Evolutionary conservation across 92 coral and sea anemone species (phyloP), one percentile per base, ranked within the genome.

Genomic region (Meandrina meandrites): DNA sequence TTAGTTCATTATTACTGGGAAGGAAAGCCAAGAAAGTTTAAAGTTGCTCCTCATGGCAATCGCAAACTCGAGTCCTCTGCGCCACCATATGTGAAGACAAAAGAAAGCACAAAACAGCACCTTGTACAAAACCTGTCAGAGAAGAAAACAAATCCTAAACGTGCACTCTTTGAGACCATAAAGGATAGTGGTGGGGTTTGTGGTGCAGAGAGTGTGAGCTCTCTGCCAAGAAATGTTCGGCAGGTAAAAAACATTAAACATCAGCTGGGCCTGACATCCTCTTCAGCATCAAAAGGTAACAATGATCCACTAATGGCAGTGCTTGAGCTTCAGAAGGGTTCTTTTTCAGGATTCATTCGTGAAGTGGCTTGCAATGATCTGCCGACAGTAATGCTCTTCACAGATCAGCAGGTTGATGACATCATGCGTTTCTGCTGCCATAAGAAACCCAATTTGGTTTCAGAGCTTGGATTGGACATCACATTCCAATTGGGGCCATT

Each of bases 181-280:
- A 89, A 89, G 89, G 89, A 85, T 53, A 76, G 76, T 85, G 86
- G 89, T 78, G 92, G 89, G 50, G 86, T 89, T 79, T 73, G 82
- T 82, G 91, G 87, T 56, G 83, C 87, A 30, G 91, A 81, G 75
- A 88, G 88, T 73, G 58, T 45, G 62, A 73, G 90, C 34, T 81
- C 90, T 57, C 53, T 88, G 66, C 87, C 80, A 81, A 81, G 90
- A 75, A 88, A 88, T 60, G 81, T 70, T 18, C 53, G 62, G 34
- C 90, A 88, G 37, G 87, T 76, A 3, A 88, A 88, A 74, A 54
- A 73, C 82, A 32, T 70, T 21, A 87, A 87, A 45, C 86, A 87
- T 47, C 79, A 87, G 87, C 81, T 80, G 73, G 87, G 81, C 21
- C 81, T 81, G 48, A 80, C 73, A 87, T 58, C 90, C 36, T 79